phyloP scores from a whole-genome alignment of 37 sponge, comb jelly and placozoan species.

The Crambe crambe region DNA sequence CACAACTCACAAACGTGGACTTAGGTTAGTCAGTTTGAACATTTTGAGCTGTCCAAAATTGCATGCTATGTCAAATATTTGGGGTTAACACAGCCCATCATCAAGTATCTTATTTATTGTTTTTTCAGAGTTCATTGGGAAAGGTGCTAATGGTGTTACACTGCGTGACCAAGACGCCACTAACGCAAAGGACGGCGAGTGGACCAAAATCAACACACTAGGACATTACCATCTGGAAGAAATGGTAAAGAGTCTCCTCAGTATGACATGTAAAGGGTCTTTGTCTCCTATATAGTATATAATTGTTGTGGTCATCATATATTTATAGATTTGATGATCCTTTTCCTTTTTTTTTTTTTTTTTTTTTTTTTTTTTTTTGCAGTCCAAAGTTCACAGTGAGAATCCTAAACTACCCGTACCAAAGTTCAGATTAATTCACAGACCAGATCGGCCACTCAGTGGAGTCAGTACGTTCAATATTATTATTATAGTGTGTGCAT shows the following conservation, averaged over 20 bases:
- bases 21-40: slow-evolving; percentile 51
- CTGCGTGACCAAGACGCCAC: slow-evolving; percentile 85
- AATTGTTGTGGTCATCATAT: background rate
- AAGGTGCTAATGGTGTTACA: slow-evolving; percentile 34
- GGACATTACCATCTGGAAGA: slow-evolving; percentile 86
- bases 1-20: slow-evolving; percentile 69
- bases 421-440: slow-evolving; percentile 38
- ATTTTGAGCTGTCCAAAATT: too few relatives aligned
- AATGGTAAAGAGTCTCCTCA: slow-evolving; percentile 56
- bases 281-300: too few relatives aligned
- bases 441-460: slow-evolving; percentile 27
- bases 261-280: too few relatives aligned
- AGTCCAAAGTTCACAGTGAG: slow-evolving; percentile 41
- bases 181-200: slow-evolving; percentile 71
- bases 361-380: background rate
- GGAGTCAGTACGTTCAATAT: slow-evolving; percentile 36
- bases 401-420: slow-evolving; percentile 59
- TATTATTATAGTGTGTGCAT: background rate
- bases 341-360: too few relatives aligned
- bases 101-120: background rate
- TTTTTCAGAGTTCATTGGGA: background rate
- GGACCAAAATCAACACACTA: slow-evolving; percentile 93
- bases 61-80: too few relatives aligned
- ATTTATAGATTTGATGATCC: background rate
- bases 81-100: background rate